Percentiles rank a stretch among this genome's conserved stretches.
Conservation (phyloP, 2,888 invertebrate genomes). For the Bugula neritina region DNA sequence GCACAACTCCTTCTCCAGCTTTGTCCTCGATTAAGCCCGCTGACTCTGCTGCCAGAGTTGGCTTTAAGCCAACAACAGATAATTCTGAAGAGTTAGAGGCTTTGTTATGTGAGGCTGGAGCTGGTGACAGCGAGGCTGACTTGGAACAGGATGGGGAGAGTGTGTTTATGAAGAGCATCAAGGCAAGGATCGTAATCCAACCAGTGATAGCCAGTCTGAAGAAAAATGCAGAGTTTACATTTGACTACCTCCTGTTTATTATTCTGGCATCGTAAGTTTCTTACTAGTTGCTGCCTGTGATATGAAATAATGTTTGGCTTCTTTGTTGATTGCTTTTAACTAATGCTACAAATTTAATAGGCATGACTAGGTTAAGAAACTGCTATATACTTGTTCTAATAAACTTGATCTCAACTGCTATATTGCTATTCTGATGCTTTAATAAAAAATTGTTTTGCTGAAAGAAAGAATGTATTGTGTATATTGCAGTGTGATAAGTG, state of each 20-base stretch:
- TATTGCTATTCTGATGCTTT: too few relatives aligned
- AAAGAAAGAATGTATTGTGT: too few relatives aligned
- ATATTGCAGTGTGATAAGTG: conserved; percentile 65
- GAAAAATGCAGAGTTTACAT: conserved; percentile 66
- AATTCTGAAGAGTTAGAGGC: background rate
- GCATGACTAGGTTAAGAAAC: too few relatives aligned
- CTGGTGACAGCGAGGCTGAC: background rate
- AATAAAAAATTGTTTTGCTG: too few relatives aligned
- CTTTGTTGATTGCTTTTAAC: too few relatives aligned
- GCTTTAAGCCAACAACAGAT: background rate
- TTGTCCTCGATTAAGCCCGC: too few relatives aligned
- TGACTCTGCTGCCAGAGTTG: background rate
- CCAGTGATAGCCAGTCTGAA: conserved; percentile 65
- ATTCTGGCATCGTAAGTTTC: conserved; percentile 64
- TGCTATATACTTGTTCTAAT: too few relatives aligned
- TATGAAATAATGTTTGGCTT: too few relatives aligned
- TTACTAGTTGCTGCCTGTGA: too few relatives aligned
- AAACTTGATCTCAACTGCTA: too few relatives aligned
- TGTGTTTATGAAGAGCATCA: conserved; percentile 49
- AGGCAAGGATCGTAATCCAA: conserved; percentile 46
- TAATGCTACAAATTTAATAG: too few relatives aligned
- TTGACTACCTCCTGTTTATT: conserved; percentile 69
- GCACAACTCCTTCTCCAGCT: too few relatives aligned
- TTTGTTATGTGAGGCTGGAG: background rate
- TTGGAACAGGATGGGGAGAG: conserved; percentile 33